Base-by-base conservation (phyloP, 2,797 vertebrate species). In the Epinephelus malabaricus region DNA sequence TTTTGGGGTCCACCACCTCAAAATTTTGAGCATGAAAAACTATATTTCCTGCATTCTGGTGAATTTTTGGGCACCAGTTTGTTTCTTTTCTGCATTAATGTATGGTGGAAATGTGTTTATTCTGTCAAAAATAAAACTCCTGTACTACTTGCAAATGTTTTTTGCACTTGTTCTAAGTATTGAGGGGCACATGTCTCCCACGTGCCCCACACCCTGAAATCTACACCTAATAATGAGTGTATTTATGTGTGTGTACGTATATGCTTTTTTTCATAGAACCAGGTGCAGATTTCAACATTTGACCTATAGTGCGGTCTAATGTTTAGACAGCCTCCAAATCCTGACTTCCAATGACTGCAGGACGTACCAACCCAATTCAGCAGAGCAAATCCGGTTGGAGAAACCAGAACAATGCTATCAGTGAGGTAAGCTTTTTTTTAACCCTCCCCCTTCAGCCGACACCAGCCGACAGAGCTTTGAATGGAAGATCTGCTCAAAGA, bases 401-500 rank as follows among this genome's bases (percentile, higher is more conserved):
- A 73, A 76, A 65, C 63, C 59, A 69, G 69, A 90, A 91, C 86
- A 92, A 88, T 85, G 75, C 76, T 82, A 78, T 87, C 82, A 84
- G 76, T 69, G 76, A 88, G 79, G 53, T 82, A 86, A 70, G 76
- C 45, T 43, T 55, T 61, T 61, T 69, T 63, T 60, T 45, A 30
- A 19, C 56, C 70, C 19, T 13, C 65, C 40, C 63, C 65, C 64
- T 64, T 30, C 55, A 47, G 77, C 43, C 40, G 19, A 54, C 64
- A 62, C 59, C 75, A 73, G 59, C 84, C 77, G 58, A 66, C 38
- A 19, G 23, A 61, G 15, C 68, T 80, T 49, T 71, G 63, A 93
- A 91, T 82, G 76, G 83, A 92, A 83, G 51, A 81, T 70, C 80
- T 64, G 83, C 85, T 88, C 91, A 87, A 88, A 91, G 83, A 86